Evolutionary conservation across 2,888 invertebrate genomes (phyloP).

Genomic region (Drosophila melanosoma): DNA sequence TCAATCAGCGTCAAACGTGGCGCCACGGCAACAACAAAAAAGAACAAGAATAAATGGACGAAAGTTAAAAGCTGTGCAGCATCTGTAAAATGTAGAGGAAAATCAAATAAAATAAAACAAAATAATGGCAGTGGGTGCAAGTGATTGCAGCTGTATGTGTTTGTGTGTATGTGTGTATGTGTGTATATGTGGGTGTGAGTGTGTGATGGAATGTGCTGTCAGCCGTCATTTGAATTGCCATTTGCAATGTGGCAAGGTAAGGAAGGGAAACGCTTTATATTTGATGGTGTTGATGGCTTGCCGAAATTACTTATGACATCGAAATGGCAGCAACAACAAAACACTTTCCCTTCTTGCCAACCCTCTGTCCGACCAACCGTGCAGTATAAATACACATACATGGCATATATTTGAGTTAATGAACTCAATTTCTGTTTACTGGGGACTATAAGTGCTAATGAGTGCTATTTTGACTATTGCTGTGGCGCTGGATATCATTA

Average conservation of each 20-base stretch:
- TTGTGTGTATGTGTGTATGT: conserved; percentile 10
- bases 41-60: conserved; percentile 30
- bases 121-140: conserved; percentile 54
- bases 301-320: conserved; percentile 43
- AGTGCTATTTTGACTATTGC: conserved; percentile 48
- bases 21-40: conserved; percentile 22
- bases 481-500: conserved; percentile 49
- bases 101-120: conserved; percentile 76
- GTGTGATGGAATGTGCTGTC: conserved; percentile 37
- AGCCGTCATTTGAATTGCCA: conserved; percentile 53
- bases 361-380: not conserved
- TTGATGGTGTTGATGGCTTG: conserved; percentile 47
- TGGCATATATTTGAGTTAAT: conserved; percentile 21
- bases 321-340: conserved; percentile 32
- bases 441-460: conserved; percentile 45
- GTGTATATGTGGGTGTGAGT: conserved; percentile 14
- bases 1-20: conserved; percentile 77
- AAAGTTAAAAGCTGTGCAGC: conserved; percentile 45
- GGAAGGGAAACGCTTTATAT: conserved; percentile 41
- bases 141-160: conserved; percentile 31
- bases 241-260: conserved; percentile 53
- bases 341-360: not conserved
- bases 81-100: conserved; percentile 60
- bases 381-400: not conserved
- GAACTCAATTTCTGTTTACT: conserved; percentile 40